Evolutionary conservation across 2,113 vertebrate genomes (phyloP).

Genomic region (Panthera uncia): DNA sequence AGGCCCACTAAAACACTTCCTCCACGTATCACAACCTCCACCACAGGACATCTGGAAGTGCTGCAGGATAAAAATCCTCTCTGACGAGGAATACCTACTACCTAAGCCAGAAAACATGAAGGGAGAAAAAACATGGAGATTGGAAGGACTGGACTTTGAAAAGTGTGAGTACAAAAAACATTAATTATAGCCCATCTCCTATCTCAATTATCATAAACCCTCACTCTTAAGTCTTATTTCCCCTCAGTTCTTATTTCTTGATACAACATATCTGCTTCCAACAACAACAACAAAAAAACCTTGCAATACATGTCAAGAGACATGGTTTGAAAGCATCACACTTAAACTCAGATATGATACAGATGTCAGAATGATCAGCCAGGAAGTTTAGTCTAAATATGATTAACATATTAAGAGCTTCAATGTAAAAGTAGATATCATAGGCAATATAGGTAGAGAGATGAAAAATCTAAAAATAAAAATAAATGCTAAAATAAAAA

Average conservation of each 20-base stretch:
- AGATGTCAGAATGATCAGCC: not conserved
- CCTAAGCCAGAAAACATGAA: not conserved
- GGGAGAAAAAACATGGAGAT: not conserved
- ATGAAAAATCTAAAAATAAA: not conserved
- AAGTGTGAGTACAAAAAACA: not conserved
- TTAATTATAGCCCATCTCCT: not conserved
- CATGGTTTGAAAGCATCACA: not conserved
- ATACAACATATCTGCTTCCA: not conserved
- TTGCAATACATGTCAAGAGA: not conserved
- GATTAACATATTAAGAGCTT: not conserved
- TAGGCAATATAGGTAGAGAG: not conserved
- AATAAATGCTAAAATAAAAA: not conserved
- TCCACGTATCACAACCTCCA: not conserved
- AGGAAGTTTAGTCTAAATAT: not conserved
- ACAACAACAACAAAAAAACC: not conserved
- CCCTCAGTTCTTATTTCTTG: too few relatives aligned
- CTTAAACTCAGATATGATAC: not conserved
- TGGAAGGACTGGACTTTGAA: not conserved
- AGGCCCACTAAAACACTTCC: not conserved
- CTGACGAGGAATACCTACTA: not conserved
- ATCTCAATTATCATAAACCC: not conserved
- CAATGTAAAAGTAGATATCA: not conserved
- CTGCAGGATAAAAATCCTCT: not conserved
- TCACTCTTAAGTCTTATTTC: not conserved
- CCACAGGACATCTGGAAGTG: not conserved